Base-by-base conservation (phyloP, 2,888 invertebrate genomes). In the Sinohyriopsis cumingii region DNA sequence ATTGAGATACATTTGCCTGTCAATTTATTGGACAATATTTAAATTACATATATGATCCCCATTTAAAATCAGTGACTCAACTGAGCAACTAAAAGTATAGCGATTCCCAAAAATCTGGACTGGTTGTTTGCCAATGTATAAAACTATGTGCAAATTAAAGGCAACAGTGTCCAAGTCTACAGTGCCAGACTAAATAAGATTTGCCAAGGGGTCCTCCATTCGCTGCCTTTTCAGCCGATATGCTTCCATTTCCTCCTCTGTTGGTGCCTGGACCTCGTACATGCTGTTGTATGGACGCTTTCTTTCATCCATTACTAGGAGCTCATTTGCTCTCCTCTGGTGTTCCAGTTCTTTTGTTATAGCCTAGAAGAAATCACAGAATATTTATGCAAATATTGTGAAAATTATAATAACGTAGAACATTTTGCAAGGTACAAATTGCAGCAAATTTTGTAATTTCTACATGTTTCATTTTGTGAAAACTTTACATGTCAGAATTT, bases 211-310 rank as follows among this genome's bases (percentile, higher is more conserved):
- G 91, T 99, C 99, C 5, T 91, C 89, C 5, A 82, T 78, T 67
- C 90, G 92, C 67, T 93, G 91, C 67, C 95, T 92, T 89, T 96
- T 98, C 92, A 96, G 94, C 87, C 94, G 94, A 91, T 95, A 98
- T 0, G 97, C 97, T 89, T 99, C 98, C 88, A 98, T 93, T 89
- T 99, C 97, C 77, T 96, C 96, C 72, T 96, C 95, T 0, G 96
- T 95, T 0, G 96, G 97, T 73, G 94, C 95, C 82, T 95, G 95
- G 0, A 93, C 94, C 59, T 91, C 90, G 74, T 88, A 89, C 88
- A 90, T 91, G 85, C 96, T 96, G 90, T 99, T 98, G 90, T 97
- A 99, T 0, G 96, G 94, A 5, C 98, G 92, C 85, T 97, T 96
- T 22, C 98, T 92, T 86, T 99, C 99, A 88, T 97, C 96, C 79